Conservation (phyloP, 2,113 vertebrate genomes). For the Solenodon paradoxus region DNA sequence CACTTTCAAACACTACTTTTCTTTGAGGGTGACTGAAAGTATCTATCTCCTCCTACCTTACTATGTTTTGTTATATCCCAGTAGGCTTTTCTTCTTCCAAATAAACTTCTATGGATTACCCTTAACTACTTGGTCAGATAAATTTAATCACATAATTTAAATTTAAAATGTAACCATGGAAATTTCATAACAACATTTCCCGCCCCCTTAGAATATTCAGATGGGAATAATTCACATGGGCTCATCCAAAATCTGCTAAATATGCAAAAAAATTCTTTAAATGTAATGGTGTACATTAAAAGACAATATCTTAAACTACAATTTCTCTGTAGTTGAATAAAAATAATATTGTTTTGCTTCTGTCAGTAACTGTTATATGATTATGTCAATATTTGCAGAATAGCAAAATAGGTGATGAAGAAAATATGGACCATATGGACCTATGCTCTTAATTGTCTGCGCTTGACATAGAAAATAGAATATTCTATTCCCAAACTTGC, state of each 20-base stretch:
- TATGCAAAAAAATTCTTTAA: neutral
- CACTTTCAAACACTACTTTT: neutral
- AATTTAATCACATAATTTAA: no score
- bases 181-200: no score
- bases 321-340: neutral
- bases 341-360: neutral
- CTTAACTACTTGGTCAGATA: neutral
- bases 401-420: neutral
- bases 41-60: neutral
- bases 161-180: no score
- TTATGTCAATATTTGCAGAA: neutral
- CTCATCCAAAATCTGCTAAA: neutral
- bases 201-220: neutral
- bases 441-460: neutral
- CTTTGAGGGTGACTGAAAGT: neutral
- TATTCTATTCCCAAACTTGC: slow-evolving; percentile 32
- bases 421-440: neutral
- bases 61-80: neutral
- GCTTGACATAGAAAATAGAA: neutral
- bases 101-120: neutral
- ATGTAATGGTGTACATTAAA: neutral
- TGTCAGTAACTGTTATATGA: neutral
- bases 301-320: neutral
- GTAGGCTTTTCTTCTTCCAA: neutral
- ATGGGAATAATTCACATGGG: neutral